Evolutionary conservation across 2,888 invertebrate species (phyloP).

Genomic region (Conomelus anceps): DNA sequence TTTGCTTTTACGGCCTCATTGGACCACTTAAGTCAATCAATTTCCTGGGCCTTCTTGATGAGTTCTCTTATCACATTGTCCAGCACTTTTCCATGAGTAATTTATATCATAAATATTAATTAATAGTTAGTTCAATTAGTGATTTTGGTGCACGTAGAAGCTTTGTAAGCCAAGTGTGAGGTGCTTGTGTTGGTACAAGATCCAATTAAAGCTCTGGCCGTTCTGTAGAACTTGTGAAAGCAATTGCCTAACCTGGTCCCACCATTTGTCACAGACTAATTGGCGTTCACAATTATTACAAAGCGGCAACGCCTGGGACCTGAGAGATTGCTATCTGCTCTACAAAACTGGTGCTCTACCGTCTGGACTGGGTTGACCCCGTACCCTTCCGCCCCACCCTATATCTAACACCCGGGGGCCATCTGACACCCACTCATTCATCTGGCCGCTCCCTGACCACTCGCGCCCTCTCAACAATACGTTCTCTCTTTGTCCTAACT

Average conservation of each 20-base stretch:
- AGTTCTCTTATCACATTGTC: too few relatives aligned
- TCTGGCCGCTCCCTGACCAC: constrained; percentile 19
- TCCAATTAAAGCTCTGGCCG: neutral
- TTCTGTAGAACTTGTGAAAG: neutral
- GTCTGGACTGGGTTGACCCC: constrained; percentile 20
- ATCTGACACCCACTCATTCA: neutral
- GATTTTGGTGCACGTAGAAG: too few relatives aligned
- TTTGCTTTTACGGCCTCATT: too few relatives aligned
- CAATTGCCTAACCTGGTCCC: neutral
- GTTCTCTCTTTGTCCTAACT: neutral
- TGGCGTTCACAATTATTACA: neutral
- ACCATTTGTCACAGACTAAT: neutral
- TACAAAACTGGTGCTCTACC: constrained; percentile 31
- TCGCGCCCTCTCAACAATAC: neutral
- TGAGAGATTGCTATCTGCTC: neutral
- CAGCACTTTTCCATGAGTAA: too few relatives aligned
- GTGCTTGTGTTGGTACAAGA: neutral
- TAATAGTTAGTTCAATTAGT: too few relatives aligned
- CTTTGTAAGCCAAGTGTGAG: too few relatives aligned
- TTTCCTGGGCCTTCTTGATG: too few relatives aligned
- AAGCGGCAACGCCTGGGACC: neutral
- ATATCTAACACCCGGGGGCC: constrained; percentile 19
- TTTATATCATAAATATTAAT: too few relatives aligned
- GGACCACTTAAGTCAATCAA: too few relatives aligned
- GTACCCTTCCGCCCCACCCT: constrained; percentile 19